Base-by-base conservation (phyloP, 1,140 invertebrate genomes). In the Tribolium castaneum region DNA sequence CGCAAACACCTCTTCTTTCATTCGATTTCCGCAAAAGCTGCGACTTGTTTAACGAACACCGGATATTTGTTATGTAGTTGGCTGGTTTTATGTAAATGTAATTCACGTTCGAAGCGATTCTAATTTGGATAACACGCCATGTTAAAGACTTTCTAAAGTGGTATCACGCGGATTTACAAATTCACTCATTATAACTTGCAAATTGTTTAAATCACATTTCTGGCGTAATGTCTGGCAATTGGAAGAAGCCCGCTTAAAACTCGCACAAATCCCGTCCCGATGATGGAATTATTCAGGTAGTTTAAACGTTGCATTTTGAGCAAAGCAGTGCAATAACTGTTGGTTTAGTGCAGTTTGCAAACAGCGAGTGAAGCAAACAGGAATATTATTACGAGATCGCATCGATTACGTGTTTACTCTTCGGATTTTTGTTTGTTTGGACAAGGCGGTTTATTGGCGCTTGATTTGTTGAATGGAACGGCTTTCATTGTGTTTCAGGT, bases 31-130 rank as follows among this genome's bases (percentile, higher is more conserved):
- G 51, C 51, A 52, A 52, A 52, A 52, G 13, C 9, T 59, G 54
- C 9, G 54, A 19, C n/a, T 59, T 25, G 5, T 14, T 12, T 66
- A 66, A 66, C 19, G 30, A 10, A 12, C 13, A 39, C 3, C 59
- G 59, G 59, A 66, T 66, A 66, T 66, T 66, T 66, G 30, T 66
- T 66, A 66, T 35, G 34, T 66, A 66, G 59, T 66, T 66, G 14
- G n/a, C 25, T 66, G 25, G n/a, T 30, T 66, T 22, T 30, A 30
- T 35, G 14, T 14, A 35, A 66, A 35, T 22, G 30, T 34, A 35
- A 66, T 66, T 35, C 59, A 4, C 14, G 3, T 35, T 66, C 59
- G 30, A 66, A 35, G 59, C 59, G 59, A 35, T 35, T 66, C 59
- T 35, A 66, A 66, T 35, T 66, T 13, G n/a, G 25, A 35, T 35